Conservation (phyloP, 2,888 invertebrate species). For the Halocaridina rubra region DNA sequence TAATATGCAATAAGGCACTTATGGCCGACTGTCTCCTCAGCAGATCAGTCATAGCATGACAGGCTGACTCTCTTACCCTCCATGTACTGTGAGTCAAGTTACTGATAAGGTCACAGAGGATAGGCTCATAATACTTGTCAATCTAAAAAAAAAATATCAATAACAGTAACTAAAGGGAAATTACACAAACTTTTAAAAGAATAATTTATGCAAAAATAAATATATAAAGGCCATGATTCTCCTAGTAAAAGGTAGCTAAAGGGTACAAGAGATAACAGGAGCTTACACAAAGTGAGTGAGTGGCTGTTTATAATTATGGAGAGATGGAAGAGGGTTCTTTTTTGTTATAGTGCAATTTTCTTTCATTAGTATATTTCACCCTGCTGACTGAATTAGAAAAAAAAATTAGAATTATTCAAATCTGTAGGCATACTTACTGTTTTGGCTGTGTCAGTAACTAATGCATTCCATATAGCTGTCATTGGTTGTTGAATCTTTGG, state of each 20-base stretch:
- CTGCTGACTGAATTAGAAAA: background rate
- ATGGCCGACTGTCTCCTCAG: slow-evolving; percentile 68
- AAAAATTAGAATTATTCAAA: background rate
- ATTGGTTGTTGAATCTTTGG: slow-evolving; percentile 92
- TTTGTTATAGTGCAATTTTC: no score
- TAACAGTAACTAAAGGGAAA: slow-evolving; percentile 31
- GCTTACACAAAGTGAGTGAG: no score
- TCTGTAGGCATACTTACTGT: slow-evolving; percentile 73
- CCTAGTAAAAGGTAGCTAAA: no score
- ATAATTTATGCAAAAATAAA: no score
- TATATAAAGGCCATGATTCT: no score
- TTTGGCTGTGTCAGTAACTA: slow-evolving; percentile 87
- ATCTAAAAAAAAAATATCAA: slow-evolving; percentile 74
- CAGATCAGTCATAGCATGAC: slow-evolving; percentile 86
- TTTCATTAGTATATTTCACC: no score
- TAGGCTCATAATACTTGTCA: slow-evolving; percentile 83
- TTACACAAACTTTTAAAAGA: background rate
- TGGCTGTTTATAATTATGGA: no score
- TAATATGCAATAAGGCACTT: slow-evolving; percentile 67
- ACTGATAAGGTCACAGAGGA: slow-evolving; percentile 81
- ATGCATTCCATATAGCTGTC: slow-evolving; percentile 92
- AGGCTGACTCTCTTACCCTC: slow-evolving; percentile 91
- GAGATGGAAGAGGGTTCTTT: no score
- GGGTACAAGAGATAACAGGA: no score
- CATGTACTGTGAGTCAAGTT: slow-evolving; percentile 87